A percentile compares a stretch with the other conserved stretches of the same genome.
These are phyloP conservation scores for Galagoides demidoff DNA, from an alignment of 2,797 vertebrate genomes.

Conservation along the genomic window DNA sequence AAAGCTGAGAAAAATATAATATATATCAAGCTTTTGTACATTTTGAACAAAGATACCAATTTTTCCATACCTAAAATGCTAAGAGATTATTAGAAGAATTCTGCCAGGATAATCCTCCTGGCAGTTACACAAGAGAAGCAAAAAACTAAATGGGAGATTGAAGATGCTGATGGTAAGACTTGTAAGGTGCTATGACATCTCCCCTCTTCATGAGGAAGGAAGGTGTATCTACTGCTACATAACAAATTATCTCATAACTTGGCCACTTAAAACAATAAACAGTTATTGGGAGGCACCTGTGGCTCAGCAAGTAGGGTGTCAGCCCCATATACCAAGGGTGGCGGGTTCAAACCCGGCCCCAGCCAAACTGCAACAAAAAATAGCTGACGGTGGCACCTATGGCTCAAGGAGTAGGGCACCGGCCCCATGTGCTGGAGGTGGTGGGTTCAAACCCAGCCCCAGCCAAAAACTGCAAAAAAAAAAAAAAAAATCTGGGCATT, in stretches of 20 bases:
- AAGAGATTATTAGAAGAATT: neutral
- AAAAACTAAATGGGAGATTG: neutral
- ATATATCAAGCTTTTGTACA: neutral
- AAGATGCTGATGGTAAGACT: neutral
- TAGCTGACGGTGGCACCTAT: too few relatives aligned
- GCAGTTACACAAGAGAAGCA: neutral
- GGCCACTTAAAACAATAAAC: neutral
- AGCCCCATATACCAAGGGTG: too few relatives aligned
- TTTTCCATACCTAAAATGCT: slow-evolving; percentile 1
- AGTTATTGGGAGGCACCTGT: neutral
- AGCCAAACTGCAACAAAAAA: too few relatives aligned
- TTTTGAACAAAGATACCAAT: slow-evolving; percentile 17
- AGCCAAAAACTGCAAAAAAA: too few relatives aligned
- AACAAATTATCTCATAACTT: neutral
- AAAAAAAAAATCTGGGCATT: too few relatives aligned
- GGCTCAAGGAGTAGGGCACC: too few relatives aligned
- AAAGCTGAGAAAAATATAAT: neutral
- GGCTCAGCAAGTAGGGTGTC: too few relatives aligned
- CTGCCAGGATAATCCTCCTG: neutral
- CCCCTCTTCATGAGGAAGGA: neutral
- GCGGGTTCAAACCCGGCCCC: too few relatives aligned
- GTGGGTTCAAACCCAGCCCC: too few relatives aligned
- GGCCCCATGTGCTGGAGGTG: too few relatives aligned
- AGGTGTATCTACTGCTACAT: neutral
- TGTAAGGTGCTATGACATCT: neutral